phyloP scores from a whole-genome alignment of 2,113 vertebrate genomes.

The Natator depressus region DNA sequence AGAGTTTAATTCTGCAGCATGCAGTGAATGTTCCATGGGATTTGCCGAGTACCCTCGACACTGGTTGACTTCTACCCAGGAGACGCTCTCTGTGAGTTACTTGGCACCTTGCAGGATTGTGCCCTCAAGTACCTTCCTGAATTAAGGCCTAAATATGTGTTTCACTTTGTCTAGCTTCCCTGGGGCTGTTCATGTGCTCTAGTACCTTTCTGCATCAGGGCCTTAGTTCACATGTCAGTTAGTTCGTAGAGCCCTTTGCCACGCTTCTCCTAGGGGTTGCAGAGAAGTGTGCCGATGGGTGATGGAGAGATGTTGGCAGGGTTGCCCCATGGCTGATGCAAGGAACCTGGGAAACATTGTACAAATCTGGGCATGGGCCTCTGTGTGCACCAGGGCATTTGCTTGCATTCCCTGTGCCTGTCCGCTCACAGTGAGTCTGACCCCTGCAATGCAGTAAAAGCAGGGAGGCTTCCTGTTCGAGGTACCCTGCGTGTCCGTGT shows the following conservation, averaged over 20 bases:
- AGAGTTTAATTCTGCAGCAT: not conserved
- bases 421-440: not conserved
- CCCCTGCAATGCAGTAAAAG: not conserved
- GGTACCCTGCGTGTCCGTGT: accelerated
- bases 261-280: not conserved
- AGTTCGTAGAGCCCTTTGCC: not conserved
- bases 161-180: not conserved
- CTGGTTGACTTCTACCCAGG: not conserved
- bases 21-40: not conserved
- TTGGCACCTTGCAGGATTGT: not conserved
- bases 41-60: not conserved
- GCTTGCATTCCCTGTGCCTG: not conserved
- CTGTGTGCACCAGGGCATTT: not conserved
- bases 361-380: not conserved
- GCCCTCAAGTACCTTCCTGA: not conserved
- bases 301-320: not conserved
- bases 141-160: not conserved
- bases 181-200: not conserved
- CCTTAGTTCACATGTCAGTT: not conserved
- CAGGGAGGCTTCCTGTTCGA: not conserved
- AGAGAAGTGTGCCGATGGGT: not conserved
- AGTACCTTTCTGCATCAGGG: not conserved
- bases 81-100: not conserved
- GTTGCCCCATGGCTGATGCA: not conserved
- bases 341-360: not conserved